Evolutionary conservation across 2,888 invertebrate species (phyloP), one percentile per base, ranked within the genome.

Genomic region (Julus scanicus): DNA sequence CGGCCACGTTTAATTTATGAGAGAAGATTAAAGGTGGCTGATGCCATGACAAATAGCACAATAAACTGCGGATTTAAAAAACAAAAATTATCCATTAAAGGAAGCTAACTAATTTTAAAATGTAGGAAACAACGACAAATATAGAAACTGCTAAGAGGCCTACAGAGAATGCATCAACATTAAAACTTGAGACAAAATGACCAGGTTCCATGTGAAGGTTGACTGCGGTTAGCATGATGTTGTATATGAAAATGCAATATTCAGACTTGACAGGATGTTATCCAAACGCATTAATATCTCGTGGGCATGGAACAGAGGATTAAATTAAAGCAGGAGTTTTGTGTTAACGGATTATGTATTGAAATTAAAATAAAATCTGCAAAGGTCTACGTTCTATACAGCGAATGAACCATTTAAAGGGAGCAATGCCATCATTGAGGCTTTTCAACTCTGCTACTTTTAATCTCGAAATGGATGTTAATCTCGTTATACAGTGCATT

Each of bases 331-430:
- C 20, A 37, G 37, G 37, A 63, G 37, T 37, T 80, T 80, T 37
- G 80, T 29, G 29, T 9, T 80, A 37, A 80, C 29, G 80, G 80
- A 9, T 80, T 80, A 80, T 37, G 80, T 80, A 80, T 37, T 37
- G 37, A 37, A 80, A 80, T 63, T 80, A 80, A 13, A 80, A 37
- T 80, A 80, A 80, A 80, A 80, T 80, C 80, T 11, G 37, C 20
- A 20, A 29, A 13, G 80, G 13, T 80, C 13, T 29, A 2, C 29
- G 80, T 13, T 80, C 63, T 44, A 44, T 44, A 20, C 13, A 29
- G 29, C 71, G 71, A 71, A 71, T 9, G 29, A 71, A n/a, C n/a
- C 37, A 37, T 80, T 80, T 11, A 37, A 53, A 20, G 13, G 80
- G 80, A 44, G 29, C 37, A 71, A 20, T 71, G 71, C 29, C 71